phyloP scores from a whole-genome alignment of 2,888 invertebrate species.

The Adela reaumurella region DNA sequence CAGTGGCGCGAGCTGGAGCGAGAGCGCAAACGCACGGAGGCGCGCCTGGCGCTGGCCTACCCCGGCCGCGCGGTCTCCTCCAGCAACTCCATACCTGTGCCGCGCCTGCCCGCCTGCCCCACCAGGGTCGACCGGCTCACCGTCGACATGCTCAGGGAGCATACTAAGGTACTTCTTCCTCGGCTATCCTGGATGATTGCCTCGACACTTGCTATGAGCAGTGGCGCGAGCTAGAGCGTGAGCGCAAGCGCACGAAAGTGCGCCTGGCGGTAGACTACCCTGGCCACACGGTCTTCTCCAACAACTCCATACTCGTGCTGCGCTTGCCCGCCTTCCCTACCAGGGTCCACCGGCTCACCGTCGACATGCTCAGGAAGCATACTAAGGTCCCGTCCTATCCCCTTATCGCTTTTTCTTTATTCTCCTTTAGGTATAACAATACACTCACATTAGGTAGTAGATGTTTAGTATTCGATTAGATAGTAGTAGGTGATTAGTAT shows the following conservation, averaged over 20 bases:
- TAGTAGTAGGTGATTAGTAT: no score
- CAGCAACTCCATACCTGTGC: conserved; percentile 68
- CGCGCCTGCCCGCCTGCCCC: conserved; percentile 73
- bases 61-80: conserved; percentile 76
- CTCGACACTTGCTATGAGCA: conserved; percentile 78
- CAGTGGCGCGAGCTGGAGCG: conserved; percentile 76
- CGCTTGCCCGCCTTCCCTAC: conserved; percentile 73
- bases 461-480: no score
- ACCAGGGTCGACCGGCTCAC: conserved; percentile 75
- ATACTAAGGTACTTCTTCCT: conserved; percentile 55
- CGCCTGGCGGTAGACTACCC: conserved; percentile 74
- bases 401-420: no score
- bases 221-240: conserved; percentile 73
- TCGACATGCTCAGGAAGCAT: conserved; percentile 76
- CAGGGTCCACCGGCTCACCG: conserved; percentile 72
- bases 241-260: conserved; percentile 76
- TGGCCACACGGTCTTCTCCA: conserved; percentile 73
- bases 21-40: conserved; percentile 76
- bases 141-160: conserved; percentile 76
- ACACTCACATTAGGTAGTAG: no score
- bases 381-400: conserved; percentile 67
- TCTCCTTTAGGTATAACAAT: no score
- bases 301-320: conserved; percentile 71
- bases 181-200: conserved; percentile 15
- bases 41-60: conserved; percentile 71